Base-by-base conservation (phyloP, 2,888 invertebrate species). In the Lymantria dispar region DNA sequence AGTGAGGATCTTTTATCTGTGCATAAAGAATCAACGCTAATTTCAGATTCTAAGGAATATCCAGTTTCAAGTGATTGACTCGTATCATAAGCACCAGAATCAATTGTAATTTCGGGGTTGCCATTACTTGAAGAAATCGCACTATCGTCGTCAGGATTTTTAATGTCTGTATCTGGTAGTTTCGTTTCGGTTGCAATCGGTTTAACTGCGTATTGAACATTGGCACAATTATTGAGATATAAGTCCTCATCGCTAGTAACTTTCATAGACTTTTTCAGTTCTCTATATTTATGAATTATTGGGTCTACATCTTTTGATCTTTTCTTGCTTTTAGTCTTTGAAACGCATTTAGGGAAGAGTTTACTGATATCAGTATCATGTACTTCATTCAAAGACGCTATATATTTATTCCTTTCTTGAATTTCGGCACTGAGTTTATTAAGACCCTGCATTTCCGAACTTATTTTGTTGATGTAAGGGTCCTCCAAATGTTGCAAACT, bases 401-500 rank as follows among this genome's bases (percentile, higher is more conserved):
- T 85, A 64, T 92, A 93, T 78, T 93, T 93, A 53, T 91, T 88
- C 62, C 93, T 92, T 65, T 93, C 94, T 57, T 93, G 92, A 38
- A 93, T 84, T 68, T 93, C 93, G 31, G 92, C 89, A 62, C 92
- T 92, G 10, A 93, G 72, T 74, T 93, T 94, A 47, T 91, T 92
- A 42, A 93, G 76, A 46, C 92, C 92, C 62, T 93, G 86, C 60
- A 93, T 84, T 74, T 94, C 94, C 59, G 92, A 92, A 64, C 92
- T 93, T 43, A 93, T 78, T 74, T 93, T 91, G 70, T 90, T 92
- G 45, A 93, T 86, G 63, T 93, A 93, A 0, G 94, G 94, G 72
- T 94, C 94, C 74, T 93, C 92, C 50, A 93, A 85, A 70, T 92
- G 92, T 60, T 92, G 92, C 64, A 92, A 80, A 55, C 92, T 90